Percentiles rank a stretch among this genome's conserved stretches.
These are phyloP conservation scores for Eulemur rubriventer DNA, from an alignment of 2,797 vertebrate genomes.

Conservation along the genomic window DNA sequence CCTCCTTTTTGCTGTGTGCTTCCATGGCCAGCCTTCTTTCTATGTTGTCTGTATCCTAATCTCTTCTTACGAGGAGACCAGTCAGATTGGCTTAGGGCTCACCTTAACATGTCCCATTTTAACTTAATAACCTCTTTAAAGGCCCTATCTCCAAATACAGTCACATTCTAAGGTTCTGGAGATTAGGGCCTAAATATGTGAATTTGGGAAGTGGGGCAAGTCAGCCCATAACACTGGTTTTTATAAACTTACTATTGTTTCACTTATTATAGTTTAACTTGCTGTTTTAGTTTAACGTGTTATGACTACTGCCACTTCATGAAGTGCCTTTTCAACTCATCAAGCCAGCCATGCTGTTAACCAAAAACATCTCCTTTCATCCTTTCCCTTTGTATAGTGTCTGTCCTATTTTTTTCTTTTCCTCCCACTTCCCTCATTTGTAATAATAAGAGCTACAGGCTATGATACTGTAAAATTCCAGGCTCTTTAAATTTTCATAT, in stretches of 20 bases:
- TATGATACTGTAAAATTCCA: neutral
- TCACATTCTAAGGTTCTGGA: neutral
- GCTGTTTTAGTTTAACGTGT: neutral
- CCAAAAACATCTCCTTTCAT: neutral
- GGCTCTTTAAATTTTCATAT: neutral
- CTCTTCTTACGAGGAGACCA: neutral
- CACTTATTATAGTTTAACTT: neutral
- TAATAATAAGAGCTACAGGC: neutral
- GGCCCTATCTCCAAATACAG: neutral
- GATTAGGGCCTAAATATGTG: neutral
- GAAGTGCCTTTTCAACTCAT: neutral
- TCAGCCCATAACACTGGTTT: neutral
- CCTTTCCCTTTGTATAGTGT: neutral
- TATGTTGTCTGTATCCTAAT: neutral
- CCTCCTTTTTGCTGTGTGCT: neutral
- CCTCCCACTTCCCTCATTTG: neutral
- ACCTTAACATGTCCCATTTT: neutral
- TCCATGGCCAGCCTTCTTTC: too few relatives aligned
- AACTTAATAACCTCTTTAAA: neutral
- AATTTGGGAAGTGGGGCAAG: neutral
- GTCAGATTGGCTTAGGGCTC: neutral
- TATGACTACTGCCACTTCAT: neutral
- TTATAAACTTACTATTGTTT: neutral
- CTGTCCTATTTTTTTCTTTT: neutral
- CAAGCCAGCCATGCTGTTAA: neutral